These are phyloP conservation scores for Propithecus coquereli DNA, from an alignment of 2,113 vertebrate species.

Conservation along the genomic window DNA sequence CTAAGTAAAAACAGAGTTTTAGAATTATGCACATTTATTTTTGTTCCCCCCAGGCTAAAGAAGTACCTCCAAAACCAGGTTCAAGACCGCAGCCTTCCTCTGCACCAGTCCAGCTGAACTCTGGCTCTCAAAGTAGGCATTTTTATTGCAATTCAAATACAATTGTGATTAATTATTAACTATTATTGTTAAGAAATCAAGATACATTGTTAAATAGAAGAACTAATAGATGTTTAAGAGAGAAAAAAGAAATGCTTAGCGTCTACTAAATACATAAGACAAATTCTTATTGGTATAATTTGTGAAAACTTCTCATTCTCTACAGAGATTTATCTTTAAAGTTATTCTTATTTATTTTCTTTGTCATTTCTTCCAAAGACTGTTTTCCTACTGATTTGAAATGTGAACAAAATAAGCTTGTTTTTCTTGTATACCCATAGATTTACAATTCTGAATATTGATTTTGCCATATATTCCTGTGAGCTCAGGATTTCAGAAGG, in stretches of 20 bases:
- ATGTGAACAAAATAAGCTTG: background rate
- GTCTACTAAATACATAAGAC: background rate
- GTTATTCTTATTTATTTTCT: background rate
- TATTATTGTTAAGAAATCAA: background rate
- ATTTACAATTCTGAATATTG: background rate
- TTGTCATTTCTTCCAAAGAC: background rate
- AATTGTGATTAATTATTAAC: background rate
- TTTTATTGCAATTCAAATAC: background rate
- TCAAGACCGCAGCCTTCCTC: slow-evolving; percentile 57
- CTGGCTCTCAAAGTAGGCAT: slow-evolving; percentile 30
- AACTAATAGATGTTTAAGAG: background rate
- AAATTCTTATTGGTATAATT: background rate
- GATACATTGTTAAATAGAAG: background rate
- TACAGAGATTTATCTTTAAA: background rate
- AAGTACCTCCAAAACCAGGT: slow-evolving; percentile 70
- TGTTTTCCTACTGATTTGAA: background rate
- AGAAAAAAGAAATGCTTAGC: background rate
- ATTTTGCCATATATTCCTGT: background rate
- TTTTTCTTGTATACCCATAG: background rate
- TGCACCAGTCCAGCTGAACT: background rate
- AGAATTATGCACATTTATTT: background rate
- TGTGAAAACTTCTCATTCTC: background rate
- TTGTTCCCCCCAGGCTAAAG: slow-evolving; percentile 67
- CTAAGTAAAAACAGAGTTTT: background rate
- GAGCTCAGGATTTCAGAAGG: background rate